These are phyloP conservation scores for human (Homo sapiens) DNA, from an alignment of 2,113 vertebrate species.

Conservation along the genomic window GRCh38 chrX:27855501-27856000, in stretches of 20 bases:
- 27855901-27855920: neutral
- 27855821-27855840: neutral
- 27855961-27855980: neutral
- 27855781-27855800: neutral
- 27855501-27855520: neutral
- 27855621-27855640: neutral
- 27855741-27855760: neutral
- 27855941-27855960: neutral
- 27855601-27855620: neutral
- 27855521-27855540: neutral
- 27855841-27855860: neutral
- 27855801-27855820: neutral
- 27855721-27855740: neutral
- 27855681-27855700: neutral
- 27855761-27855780: neutral
- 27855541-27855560: neutral
- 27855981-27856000: neutral
- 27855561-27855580: conserved; percentile 9
- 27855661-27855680: neutral
- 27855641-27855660: neutral
- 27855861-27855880: neutral
- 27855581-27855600: neutral
- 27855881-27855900: neutral
- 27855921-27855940: neutral
- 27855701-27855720: neutral